Evolutionary conservation across 37 sponge, comb jelly and placozoan genomes (phyloP).

Genomic region (Oscarella lobularis): DNA sequence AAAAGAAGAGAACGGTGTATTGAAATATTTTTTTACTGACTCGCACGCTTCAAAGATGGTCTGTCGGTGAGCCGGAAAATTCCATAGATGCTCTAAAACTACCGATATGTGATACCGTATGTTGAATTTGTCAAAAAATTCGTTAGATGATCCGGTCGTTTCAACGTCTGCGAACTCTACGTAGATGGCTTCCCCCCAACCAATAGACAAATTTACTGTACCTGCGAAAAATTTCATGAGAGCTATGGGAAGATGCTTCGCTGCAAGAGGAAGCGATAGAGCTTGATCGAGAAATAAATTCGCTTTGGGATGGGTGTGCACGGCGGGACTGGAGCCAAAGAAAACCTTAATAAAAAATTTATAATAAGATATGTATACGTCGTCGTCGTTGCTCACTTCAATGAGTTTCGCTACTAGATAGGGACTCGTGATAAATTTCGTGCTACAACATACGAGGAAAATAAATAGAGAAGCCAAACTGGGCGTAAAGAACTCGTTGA

Average conservation of each 20-base stretch:
- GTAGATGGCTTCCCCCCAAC: background rate
- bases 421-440: conserved; percentile 58
- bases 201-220: background rate
- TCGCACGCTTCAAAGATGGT: conserved; percentile 30
- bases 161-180: conserved; percentile 53
- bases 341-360: too few species aligned
- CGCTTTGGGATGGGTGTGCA: background rate
- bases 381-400: too few species aligned
- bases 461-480: conserved; percentile 35
- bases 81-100: conserved; percentile 69
- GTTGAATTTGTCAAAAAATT: conserved; percentile 97
- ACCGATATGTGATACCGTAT: conserved; percentile 83
- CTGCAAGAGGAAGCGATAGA: conserved; percentile 19
- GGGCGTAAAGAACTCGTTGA: conserved; percentile 32
- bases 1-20: background rate
- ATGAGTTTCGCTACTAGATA: conserved; percentile 77
- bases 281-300: conserved; percentile 22
- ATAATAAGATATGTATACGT: too few species aligned
- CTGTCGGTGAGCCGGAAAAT: conserved; percentile 22
- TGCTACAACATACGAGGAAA: conserved; percentile 30
- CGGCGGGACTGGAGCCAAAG: conserved; percentile 36
- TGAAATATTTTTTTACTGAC: too few species aligned
- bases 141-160: conserved; percentile 86
- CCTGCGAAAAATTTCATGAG: conserved; percentile 50
- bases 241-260: conserved; percentile 27